Evolutionary conservation across 35 echinoderm and acorn worm genomes (phyloP), one percentile per base, ranked within the genome.

Genomic region (Patiria miniata): DNA sequence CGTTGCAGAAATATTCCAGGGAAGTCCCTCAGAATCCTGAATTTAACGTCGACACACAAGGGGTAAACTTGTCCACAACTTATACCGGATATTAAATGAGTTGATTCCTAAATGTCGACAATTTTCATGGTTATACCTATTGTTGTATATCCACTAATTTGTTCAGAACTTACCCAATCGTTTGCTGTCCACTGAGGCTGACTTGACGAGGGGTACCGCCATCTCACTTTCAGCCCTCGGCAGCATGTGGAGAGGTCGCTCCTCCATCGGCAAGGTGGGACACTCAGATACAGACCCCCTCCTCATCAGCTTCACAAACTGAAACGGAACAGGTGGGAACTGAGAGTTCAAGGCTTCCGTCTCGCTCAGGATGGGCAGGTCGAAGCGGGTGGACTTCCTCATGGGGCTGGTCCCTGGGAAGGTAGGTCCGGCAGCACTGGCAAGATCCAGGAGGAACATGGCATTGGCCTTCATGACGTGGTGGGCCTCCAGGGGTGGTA

Each of bases 401-500:
- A 88, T 23, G 5, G 89, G 86, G 28, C 89, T 88, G 0, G 79
- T 56, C 56, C 89, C 37, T 2, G 81, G 40, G 88, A 92, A 95
- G 9, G 80, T 87, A 6, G 82, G 90, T 14, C 93, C 93, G 15
- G 89, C 85, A 18, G 96, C 86, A 61, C 92, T 99, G 42, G 96
- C 96, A 19, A 99, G 87, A 77, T 95, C 96, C 61, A 99, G 39
- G 14, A 99, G 81, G 52, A 99, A 99, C 81, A 99, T 94, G 7
- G 96, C 92, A 78, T 99, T 99, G 34, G 92, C 96, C 61, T 94
- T 99, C 96, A 99, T 99, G 56, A 99, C 92, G 33, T 99, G 93
- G 80, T 99, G 96, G 8, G 93, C 96, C 51, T 94, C 96, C 5
- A 99, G 68, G 0, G 96, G 96, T 44, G 96, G 93, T 0, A 99